Conservation (phyloP, 2,113 vertebrate genomes). For the Microtus montanus region DNA sequence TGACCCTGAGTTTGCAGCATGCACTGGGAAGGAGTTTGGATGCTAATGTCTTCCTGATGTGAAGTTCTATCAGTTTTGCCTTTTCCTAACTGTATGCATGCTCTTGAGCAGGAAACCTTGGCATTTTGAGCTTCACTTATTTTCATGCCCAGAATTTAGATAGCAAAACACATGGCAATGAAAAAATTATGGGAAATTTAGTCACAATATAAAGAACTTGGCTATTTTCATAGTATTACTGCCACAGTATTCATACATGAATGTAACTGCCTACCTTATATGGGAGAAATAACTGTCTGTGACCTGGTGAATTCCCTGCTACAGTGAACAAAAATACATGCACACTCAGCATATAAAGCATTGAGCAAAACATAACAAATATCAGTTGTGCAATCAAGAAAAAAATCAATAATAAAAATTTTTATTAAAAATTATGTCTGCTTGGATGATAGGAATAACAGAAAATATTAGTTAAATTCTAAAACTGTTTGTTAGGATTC, state of each 20-base stretch:
- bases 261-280: not conserved
- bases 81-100: not conserved
- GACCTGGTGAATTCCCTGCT: too few relatives aligned
- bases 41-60: not conserved
- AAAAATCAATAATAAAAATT: not conserved
- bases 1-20: not conserved
- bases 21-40: not conserved
- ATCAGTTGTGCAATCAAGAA: not conserved
- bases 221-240: too few relatives aligned
- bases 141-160: not conserved
- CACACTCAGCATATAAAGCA: not conserved
- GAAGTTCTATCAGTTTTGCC: not conserved
- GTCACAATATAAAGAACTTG: too few relatives aligned
- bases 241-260: too few relatives aligned
- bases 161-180: not conserved
- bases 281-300: rapidly evolving
- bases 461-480: not conserved
- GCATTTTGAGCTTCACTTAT: not conserved
- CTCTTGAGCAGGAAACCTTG: not conserved
- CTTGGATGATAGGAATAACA: constrained; percentile 12
- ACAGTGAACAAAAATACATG: too few relatives aligned
- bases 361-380: not conserved
- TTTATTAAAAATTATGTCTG: constrained; percentile 63
- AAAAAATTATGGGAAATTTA: not conserved
- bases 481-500: constrained; percentile 27